Percentiles rank a stretch among this genome's conserved stretches.
Evolutionary conservation across 2,797 vertebrate genomes (phyloP).

Genomic region (Philypnodon macrostomus): DNA sequence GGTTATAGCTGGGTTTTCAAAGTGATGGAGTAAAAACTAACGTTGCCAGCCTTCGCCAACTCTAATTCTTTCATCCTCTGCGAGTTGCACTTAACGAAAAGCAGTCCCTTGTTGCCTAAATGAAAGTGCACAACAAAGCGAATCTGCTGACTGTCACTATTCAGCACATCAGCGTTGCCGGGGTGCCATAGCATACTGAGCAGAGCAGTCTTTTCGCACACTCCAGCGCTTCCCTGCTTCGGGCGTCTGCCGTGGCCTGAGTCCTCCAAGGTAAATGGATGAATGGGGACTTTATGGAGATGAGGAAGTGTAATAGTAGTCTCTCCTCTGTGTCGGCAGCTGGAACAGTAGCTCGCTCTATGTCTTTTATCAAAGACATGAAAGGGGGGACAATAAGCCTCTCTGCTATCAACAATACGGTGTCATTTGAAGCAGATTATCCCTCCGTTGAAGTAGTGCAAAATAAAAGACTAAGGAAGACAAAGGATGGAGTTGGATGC

Average conservation of each 20-base stretch:
- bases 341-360: slow-evolving; percentile 73
- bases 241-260: slow-evolving; percentile 59
- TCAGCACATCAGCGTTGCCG: slow-evolving; percentile 69
- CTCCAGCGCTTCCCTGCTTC: slow-evolving; percentile 68
- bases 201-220: slow-evolving; percentile 63
- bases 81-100: slow-evolving; percentile 71
- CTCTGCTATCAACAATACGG: slow-evolving; percentile 77
- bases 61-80: slow-evolving; percentile 72
- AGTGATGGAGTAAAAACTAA: slow-evolving; percentile 71
- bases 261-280: slow-evolving; percentile 75
- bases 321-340: slow-evolving; percentile 63
- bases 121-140: slow-evolving; percentile 75
- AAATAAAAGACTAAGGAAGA: slow-evolving; percentile 70
- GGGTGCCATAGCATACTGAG: slow-evolving; percentile 46
- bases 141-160: slow-evolving; percentile 71
- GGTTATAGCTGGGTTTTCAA: slow-evolving; percentile 72
- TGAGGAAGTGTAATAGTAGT: slow-evolving; percentile 75
- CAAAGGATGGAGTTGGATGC: slow-evolving; percentile 68
- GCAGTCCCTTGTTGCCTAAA: slow-evolving; percentile 75
- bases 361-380: slow-evolving; percentile 77
- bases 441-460: slow-evolving; percentile 69
- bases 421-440: slow-evolving; percentile 79
- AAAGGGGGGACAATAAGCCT: slow-evolving; percentile 76
- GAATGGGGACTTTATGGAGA: slow-evolving; percentile 77
- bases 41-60: slow-evolving; percentile 63